Conservation (phyloP, 1,140 invertebrate species). For the Aphaenogaster floridana region DNA sequence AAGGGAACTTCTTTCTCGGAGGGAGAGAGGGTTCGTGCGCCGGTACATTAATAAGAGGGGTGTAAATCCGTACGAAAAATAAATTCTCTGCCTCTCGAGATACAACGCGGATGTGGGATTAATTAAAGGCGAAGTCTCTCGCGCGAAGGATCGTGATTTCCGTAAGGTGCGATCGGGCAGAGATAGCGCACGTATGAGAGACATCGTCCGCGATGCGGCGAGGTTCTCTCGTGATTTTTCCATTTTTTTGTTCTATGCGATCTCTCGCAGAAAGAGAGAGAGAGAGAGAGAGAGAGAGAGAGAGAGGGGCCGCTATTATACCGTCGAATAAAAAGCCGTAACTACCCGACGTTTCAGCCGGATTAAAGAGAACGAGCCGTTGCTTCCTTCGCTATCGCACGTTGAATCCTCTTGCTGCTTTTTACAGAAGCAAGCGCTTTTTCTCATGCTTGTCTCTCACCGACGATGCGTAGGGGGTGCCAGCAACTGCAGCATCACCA, state of each 20-base stretch:
- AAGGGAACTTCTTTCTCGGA: neutral
- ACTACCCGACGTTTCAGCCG: constrained; percentile 74
- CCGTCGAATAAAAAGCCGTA: constrained; percentile 76
- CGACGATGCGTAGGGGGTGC: neutral
- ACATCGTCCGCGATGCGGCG: neutral
- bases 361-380: constrained; percentile 71
- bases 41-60: neutral
- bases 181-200: constrained; percentile 43
- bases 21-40: neutral
- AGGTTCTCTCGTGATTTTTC: constrained; percentile 16
- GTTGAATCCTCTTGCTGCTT: constrained; percentile 45
- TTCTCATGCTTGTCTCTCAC: constrained; percentile 37
- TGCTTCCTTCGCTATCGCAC: constrained; percentile 48
- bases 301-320: constrained; percentile 65
- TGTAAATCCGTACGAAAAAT: neutral
- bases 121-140: constrained; percentile 14
- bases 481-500: neutral
- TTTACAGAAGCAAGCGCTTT: constrained; percentile 29
- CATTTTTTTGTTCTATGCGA: constrained; percentile 31
- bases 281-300: neutral
- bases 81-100: neutral
- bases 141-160: neutral
- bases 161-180: neutral
- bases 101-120: constrained; percentile 4
- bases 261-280: neutral